Evolutionary conservation across 35 echinoderm and acorn worm genomes (phyloP).

Genomic region (Lytechinus variegatus): DNA sequence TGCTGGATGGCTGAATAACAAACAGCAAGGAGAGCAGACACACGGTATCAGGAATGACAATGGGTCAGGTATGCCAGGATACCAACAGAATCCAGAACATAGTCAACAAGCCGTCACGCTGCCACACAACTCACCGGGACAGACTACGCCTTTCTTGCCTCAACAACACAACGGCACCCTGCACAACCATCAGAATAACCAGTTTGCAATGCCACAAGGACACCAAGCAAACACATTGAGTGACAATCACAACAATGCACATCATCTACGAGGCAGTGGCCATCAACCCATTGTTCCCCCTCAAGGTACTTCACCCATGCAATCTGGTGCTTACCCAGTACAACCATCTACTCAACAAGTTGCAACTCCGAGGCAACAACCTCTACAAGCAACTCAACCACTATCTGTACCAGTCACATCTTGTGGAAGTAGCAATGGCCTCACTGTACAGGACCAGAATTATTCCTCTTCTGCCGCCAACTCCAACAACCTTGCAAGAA

Average conservation of each 20-base stretch:
- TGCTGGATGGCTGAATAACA: background rate
- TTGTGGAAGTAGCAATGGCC: background rate
- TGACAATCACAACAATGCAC: background rate
- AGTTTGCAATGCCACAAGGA: background rate
- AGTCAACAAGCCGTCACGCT: background rate
- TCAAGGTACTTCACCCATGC: background rate
- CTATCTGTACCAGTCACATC: background rate
- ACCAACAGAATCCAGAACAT: background rate
- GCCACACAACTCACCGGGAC: background rate
- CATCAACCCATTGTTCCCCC: background rate
- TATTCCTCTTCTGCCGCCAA: background rate
- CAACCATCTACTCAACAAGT: background rate
- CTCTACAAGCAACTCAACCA: slow-evolving; percentile 31
- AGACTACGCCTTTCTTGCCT: background rate
- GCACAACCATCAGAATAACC: background rate
- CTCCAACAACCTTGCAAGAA: background rate
- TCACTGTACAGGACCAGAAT: background rate
- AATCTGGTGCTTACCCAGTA: background rate
- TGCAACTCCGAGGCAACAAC: background rate
- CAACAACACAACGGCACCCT: background rate
- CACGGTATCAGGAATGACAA: background rate
- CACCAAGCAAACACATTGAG: background rate
- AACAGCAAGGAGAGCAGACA: slow-evolving; percentile 31
- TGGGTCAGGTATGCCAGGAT: background rate
- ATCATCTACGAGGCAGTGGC: background rate